A percentile compares a stretch with the other conserved stretches of the same genome.
These are phyloP conservation scores for Diploscapter pachys DNA, from an alignment of 1,140 invertebrate genomes.

Conservation along the genomic window DNA sequence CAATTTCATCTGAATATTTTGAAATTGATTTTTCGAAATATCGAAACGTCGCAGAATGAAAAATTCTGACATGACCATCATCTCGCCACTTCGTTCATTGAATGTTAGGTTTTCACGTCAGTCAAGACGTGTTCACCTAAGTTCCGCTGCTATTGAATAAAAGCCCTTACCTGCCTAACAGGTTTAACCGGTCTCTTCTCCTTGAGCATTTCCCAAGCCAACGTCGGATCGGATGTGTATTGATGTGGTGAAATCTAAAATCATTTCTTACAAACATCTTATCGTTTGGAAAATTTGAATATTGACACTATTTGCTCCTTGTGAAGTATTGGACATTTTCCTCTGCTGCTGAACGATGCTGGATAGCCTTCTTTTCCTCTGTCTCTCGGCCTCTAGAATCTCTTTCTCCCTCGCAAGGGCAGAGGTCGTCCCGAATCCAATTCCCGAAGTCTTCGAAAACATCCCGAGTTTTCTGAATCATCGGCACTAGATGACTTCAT, in stretches of 20 bases:
- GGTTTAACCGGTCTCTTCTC: slow-evolving; percentile 41
- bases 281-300: too few species aligned
- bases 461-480: too few species aligned
- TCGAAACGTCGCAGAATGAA: slow-evolving; percentile 3
- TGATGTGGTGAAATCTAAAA: slow-evolving; percentile 40
- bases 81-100: not conserved
- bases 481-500: too few species aligned
- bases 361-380: too few species aligned
- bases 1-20: slow-evolving; percentile 34
- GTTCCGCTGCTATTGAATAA: not conserved
- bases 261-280: not conserved
- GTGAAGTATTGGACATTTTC: too few species aligned
- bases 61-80: not conserved
- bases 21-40: slow-evolving; percentile 1
- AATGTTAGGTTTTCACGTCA: not conserved
- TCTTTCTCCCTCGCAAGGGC: too few species aligned
- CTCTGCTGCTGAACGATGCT: too few species aligned
- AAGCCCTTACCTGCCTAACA: slow-evolving; percentile 29
- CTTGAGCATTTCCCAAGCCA: slow-evolving; percentile 45
- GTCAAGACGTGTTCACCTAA: not conserved
- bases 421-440: too few species aligned
- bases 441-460: too few species aligned
- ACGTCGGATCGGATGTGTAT: slow-evolving; percentile 42
- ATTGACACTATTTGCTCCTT: too few species aligned
- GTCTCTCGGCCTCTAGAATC: too few species aligned